phyloP scores from a whole-genome alignment of 2,797 vertebrate genomes.

The Lutjanus argentimaculatus region DNA sequence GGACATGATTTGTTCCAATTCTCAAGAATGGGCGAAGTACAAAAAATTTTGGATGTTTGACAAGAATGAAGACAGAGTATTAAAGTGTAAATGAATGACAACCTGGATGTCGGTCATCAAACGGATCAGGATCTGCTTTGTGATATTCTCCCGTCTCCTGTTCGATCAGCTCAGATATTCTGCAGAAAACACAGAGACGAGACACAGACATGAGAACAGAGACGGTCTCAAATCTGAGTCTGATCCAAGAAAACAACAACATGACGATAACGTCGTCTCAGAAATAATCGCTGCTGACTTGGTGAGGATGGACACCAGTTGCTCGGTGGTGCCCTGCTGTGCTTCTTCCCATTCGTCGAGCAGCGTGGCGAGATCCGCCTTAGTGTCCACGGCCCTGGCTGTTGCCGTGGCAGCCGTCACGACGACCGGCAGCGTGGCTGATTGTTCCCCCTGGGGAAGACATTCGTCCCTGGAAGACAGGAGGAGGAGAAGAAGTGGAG shows the following conservation, averaged over 20 bases:
- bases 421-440: slow-evolving; percentile 33
- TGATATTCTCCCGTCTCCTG: slow-evolving; percentile 94
- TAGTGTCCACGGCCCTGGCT: slow-evolving; percentile 86
- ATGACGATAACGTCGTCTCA: fast-evolving
- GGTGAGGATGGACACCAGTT: slow-evolving; percentile 92
- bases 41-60: neutral
- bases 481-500: neutral
- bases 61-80: neutral
- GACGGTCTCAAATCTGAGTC: neutral
- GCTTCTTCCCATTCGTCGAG: slow-evolving; percentile 94
- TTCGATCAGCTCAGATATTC: slow-evolving; percentile 96
- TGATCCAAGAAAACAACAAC: neutral
- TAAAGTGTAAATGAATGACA: neutral
- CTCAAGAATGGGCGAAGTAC: too few relatives aligned
- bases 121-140: slow-evolving; percentile 96
- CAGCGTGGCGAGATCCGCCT: slow-evolving; percentile 91
- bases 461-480: slow-evolving; percentile 56
- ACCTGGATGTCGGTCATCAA: slow-evolving; percentile 98
- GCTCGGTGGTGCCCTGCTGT: slow-evolving; percentile 89
- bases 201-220: neutral
- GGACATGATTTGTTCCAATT: too few relatives aligned
- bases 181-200: slow-evolving; percentile 65
- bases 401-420: slow-evolving; percentile 46
- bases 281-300: slow-evolving; percentile 81
- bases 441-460: slow-evolving; percentile 19